Evolutionary conservation across 1,140 invertebrate genomes (phyloP).

Genomic region (Anastatus disparis): DNA sequence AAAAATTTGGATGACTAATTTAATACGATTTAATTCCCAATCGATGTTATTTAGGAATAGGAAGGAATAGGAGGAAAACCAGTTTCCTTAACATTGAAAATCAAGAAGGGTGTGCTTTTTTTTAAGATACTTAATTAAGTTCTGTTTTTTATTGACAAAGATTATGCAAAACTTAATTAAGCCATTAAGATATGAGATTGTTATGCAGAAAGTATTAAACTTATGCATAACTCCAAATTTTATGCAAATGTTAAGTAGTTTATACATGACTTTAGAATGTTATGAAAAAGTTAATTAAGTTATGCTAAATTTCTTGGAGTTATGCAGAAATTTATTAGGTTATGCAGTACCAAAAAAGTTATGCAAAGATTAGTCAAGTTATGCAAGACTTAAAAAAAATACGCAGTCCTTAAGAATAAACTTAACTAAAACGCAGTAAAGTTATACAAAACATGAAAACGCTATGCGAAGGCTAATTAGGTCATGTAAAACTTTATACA

Average conservation of each 20-base stretch:
- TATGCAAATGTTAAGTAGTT: constrained; percentile 32
- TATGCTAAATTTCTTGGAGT: constrained; percentile 29
- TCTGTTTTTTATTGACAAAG: constrained; percentile 27
- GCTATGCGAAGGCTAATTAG: constrained; percentile 32
- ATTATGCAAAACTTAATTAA: constrained; percentile 37
- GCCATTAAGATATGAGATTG: constrained; percentile 8
- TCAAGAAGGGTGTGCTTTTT: not conserved
- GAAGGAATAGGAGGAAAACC: constrained; percentile 36
- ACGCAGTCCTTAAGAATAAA: constrained; percentile 31
- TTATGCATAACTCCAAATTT: constrained; percentile 32
- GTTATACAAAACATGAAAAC: constrained; percentile 35
- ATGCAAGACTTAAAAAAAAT: constrained; percentile 31
- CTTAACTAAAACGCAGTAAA: constrained; percentile 34
- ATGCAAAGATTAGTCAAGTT: constrained; percentile 33
- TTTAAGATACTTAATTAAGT: constrained; percentile 31
- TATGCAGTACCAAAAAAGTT: constrained; percentile 31
- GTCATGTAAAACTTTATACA: constrained; percentile 38
- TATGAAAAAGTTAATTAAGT: constrained; percentile 32
- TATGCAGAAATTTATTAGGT: constrained; percentile 38
- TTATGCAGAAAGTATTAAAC: constrained; percentile 20
- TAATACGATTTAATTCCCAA: not conserved
- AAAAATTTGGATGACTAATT: constrained; percentile 34
- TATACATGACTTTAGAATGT: constrained; percentile 22
- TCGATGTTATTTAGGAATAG: constrained; percentile 10
- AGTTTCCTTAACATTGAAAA: constrained; percentile 36